Base-by-base conservation (phyloP, 2,113 vertebrate species). In the Ascaphus truei region DNA sequence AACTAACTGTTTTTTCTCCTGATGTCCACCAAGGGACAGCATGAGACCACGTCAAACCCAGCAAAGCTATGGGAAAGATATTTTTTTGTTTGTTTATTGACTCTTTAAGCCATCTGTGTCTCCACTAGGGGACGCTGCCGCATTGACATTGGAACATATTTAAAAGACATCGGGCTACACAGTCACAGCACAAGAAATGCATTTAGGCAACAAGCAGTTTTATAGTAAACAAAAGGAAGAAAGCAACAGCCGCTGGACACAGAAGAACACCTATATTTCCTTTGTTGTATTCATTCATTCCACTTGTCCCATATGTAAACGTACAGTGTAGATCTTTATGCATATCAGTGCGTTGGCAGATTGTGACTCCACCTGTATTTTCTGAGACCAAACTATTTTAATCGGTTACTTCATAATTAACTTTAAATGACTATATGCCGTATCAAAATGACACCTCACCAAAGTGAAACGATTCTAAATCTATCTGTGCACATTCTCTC, bases 21-120 rank as follows among this genome's bases (percentile, higher is more conserved):
- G 5, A 1, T 2, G 10, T 20, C 78, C 80, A 33, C 76, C 66
- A 74, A 80, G 80, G 22, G 84, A 76, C 84, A 78, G 79, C 72
- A 78, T 26, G 7, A 39, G 68, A 74, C 75, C 68, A 8, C 41
- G 9, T 4, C 43, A 25, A 68, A 29, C 22, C 1, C 22, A 0
- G 1, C 8, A 1, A n/a, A n/a, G n/a, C n/a, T n/a, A n/a, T n/a
- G n/a, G n/a, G n/a, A n/a, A n/a, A n/a, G n/a, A n/a, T n/a, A n/a
- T n/a, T n/a, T n/a, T n/a, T n/a, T n/a, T n/a, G n/a, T n/a, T n/a
- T n/a, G n/a, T n/a, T n/a, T n/a, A n/a, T n/a, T 6, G 15, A 13
- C 11, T 3, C 10, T 34, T 15, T 5, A 15, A 3, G 10, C n/a
- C 16, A 5, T n/a, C 4, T 25, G 12, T 25, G n/a, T 58, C 4